These are phyloP conservation scores for Protomyctophum bolini DNA, from an alignment of 2,113 vertebrate genomes.

Conservation along the genomic window DNA sequence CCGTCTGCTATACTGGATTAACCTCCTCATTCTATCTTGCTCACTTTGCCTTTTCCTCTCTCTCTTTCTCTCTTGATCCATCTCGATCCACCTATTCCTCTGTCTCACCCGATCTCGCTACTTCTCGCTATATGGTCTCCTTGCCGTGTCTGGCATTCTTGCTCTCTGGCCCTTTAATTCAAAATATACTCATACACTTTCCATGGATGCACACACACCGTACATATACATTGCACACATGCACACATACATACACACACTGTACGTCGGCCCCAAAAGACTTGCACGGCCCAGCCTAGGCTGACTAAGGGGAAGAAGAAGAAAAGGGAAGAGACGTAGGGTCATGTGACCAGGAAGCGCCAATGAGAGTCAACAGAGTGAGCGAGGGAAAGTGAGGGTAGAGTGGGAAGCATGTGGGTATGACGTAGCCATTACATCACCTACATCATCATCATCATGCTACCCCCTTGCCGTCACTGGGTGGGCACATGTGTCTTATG, in stretches of 20 bases:
- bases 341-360: constrained; percentile 62
- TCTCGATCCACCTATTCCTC: constrained; percentile 4
- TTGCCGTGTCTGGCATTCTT: constrained; percentile 34
- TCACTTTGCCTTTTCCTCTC: constrained; percentile 35
- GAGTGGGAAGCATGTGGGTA: constrained; percentile 62
- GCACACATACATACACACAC: constrained; percentile 7
- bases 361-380: constrained; percentile 58
- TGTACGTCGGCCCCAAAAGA: constrained; percentile 47
- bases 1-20: constrained; percentile 50
- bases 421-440: constrained; percentile 65
- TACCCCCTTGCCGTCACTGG: constrained; percentile 43
- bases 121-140: constrained; percentile 51
- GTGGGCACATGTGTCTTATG: constrained; percentile 59
- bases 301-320: constrained; percentile 64
- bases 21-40: constrained; percentile 49
- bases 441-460: constrained; percentile 39
- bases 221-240: constrained; percentile 7
- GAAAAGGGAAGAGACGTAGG: constrained; percentile 63
- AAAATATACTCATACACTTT: constrained; percentile 35
- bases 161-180: constrained; percentile 51
- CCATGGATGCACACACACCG: constrained; percentile 7
- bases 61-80: constrained; percentile 22
- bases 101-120: background rate
- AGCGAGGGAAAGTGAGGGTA: constrained; percentile 36
- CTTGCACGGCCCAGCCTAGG: constrained; percentile 51